Percentiles rank a stretch among this genome's conserved stretches.
Evolutionary conservation across 1,140 invertebrate species (phyloP).

Genomic region (Aphaenogaster ashmeadi): DNA sequence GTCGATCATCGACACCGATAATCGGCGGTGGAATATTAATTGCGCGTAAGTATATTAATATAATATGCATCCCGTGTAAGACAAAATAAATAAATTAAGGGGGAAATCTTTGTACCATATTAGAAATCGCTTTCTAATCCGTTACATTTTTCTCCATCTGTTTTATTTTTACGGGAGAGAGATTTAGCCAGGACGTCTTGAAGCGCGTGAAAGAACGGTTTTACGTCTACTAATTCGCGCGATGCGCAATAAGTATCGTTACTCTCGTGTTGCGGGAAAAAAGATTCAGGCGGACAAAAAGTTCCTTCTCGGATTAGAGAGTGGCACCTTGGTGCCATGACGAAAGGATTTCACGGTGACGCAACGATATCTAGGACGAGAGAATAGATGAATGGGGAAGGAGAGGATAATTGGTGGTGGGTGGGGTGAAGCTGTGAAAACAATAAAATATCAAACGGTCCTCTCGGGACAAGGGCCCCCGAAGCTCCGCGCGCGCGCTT

Average conservation of each 20-base stretch:
- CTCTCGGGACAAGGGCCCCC: conserved; percentile 30
- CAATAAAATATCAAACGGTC: conserved; percentile 76
- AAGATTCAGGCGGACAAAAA: conserved; percentile 23
- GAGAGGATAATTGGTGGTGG: conserved; percentile 43
- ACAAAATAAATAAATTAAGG: not conserved
- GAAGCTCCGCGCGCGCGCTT: conserved; percentile 30
- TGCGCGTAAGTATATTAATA: not conserved
- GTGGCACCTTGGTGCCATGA: conserved; percentile 28
- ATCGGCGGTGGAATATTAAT: conserved; percentile 5
- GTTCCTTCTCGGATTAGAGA: conserved; percentile 38
- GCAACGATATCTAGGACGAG: conserved; percentile 68
- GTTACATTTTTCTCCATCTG: too few species aligned
- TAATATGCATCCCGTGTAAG: not conserved
- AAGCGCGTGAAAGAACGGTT: conserved; percentile 1
- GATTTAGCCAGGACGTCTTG: not conserved
- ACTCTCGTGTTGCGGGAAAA: not conserved
- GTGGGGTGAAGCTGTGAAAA: conserved; percentile 66
- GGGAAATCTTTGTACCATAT: not conserved
- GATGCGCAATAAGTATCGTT: conserved; percentile 32
- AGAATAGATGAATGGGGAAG: conserved; percentile 52
- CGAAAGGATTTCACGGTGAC: conserved; percentile 67
- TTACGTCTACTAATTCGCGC: not conserved
- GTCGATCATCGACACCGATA: not conserved
- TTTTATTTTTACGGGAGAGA: conserved; percentile 7
- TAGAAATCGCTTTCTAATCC: not conserved